Evolutionary conservation across 2,797 vertebrate species (phyloP), one percentile per base, ranked within the genome.

Genomic region (Phrynocephalus vlangalii): DNA sequence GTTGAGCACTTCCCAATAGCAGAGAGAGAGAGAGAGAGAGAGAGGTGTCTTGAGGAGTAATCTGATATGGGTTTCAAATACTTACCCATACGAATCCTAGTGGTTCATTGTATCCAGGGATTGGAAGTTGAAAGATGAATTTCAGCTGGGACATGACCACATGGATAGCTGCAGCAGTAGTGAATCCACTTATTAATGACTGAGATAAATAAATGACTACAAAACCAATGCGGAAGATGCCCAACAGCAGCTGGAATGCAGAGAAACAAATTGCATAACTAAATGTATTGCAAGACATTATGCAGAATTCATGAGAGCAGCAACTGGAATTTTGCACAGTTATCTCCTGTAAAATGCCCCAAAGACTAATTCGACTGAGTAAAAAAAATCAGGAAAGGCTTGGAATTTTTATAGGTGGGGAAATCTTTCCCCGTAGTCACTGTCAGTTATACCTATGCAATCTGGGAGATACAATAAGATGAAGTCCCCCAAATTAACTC

Each of bases 71-170:
- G 9, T 73, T 77, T 7, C 28, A 79, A 77, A 79, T 86, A 97
- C 98, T 98, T 95, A 99, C 99, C 86, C 98, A 98, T 91, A 99
- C 93, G 88, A 99, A 78, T 20, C 98, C 81, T 8, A 99, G 93
- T 0, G 98, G 98, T 77, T 96, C 97, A 3, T 96, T 97, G 87
- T 97, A 94, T 81, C 98, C 94, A 0, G 95, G 96, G 1, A 99
- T 97, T 0, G n/a, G 5, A 28, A 99, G 91, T 0, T 99, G 98
- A 72, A 99, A 79, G 68, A 99, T 96, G 95, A 99, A 99, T 96
- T 99, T 99, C 83, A 99, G 96, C 91, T 99, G 99, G 38, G 98
- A 99, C 88, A 99, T 96, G 91, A 99, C 84, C 93, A 99, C 99
- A 18, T 99, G 98, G 89, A 99, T 7, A 1, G 99, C 99, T 0